These are phyloP conservation scores for Galemys pyrenaicus DNA, from an alignment of 2,113 vertebrate species.

Conservation along the genomic window DNA sequence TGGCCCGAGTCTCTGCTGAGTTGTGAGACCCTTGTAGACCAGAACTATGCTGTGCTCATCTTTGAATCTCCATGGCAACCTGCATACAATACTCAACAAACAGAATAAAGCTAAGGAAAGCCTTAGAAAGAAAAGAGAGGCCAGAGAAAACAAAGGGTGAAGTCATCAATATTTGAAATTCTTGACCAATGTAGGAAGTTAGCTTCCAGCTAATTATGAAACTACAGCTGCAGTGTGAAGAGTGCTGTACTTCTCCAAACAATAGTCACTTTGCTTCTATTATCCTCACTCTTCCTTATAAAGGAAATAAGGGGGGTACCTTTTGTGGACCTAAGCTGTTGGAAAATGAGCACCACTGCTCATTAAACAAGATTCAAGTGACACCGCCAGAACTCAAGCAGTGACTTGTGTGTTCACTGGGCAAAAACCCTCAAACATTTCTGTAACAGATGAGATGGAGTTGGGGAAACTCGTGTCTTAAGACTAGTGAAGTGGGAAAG, in stretches of 20 bases:
- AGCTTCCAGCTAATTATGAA: not conserved
- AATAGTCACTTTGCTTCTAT: not conserved
- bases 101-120: not conserved
- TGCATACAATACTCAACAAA: not conserved
- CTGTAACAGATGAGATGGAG: not conserved
- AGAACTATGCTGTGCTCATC: not conserved
- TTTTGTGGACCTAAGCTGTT: not conserved
- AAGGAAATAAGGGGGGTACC: not conserved
- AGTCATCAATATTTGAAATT: slow-evolving; percentile 5
- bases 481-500: not conserved
- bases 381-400: not conserved
- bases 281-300: not conserved
- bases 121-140: not conserved
- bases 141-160: not conserved
- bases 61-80: not conserved
- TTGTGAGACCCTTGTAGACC: not conserved
- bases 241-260: not conserved
- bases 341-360: not conserved
- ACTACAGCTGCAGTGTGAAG: not conserved
- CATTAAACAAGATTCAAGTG: not conserved
- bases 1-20: not conserved
- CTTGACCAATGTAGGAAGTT: not conserved
- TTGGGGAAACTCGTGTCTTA: not conserved
- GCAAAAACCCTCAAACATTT: not conserved
- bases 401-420: not conserved